Percentiles rank a stretch among this genome's conserved stretches.
These are phyloP conservation scores for Magallana ariakensis DNA, from an alignment of 1,140 invertebrate genomes.

Conservation along the genomic window DNA sequence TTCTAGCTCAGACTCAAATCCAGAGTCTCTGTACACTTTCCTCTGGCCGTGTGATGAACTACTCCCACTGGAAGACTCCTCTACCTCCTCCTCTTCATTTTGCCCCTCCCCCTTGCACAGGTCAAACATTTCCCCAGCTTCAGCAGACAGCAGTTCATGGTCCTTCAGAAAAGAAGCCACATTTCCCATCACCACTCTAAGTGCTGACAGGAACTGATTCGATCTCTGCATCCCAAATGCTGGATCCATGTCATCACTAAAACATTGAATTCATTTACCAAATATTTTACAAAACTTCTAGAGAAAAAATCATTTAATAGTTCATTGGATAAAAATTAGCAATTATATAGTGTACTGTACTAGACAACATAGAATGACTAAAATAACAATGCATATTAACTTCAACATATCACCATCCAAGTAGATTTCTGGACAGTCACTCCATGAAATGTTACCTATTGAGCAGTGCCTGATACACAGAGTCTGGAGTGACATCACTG, in stretches of 20 bases:
- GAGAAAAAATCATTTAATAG: too few species aligned
- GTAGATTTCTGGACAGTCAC: too few species aligned
- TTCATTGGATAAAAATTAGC: too few species aligned
- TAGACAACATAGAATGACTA: too few species aligned
- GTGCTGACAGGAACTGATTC: not conserved
- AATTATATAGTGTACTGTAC: too few species aligned
- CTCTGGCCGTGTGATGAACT: not conserved
- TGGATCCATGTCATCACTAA: not conserved
- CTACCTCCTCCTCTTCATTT: not conserved
- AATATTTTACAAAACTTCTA: too few species aligned
- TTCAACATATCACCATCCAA: too few species aligned
- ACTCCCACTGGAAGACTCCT: not conserved
- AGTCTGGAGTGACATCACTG: not conserved
- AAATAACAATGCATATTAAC: too few species aligned
- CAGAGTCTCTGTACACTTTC: not conserved
- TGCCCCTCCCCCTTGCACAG: not conserved
- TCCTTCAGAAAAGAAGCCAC: constrained; percentile 16
- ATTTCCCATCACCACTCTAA: constrained; percentile 14
- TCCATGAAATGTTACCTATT: not conserved
- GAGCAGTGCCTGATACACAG: constrained; percentile 1
- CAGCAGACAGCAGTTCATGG: not conserved
- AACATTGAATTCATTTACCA: not conserved
- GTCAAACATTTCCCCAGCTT: not conserved
- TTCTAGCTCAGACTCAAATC: not conserved
- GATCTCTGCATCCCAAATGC: constrained; percentile 15